These are phyloP conservation scores for Nematolebias whitei DNA, from an alignment of 2,113 vertebrate species.

Conservation along the genomic window DNA sequence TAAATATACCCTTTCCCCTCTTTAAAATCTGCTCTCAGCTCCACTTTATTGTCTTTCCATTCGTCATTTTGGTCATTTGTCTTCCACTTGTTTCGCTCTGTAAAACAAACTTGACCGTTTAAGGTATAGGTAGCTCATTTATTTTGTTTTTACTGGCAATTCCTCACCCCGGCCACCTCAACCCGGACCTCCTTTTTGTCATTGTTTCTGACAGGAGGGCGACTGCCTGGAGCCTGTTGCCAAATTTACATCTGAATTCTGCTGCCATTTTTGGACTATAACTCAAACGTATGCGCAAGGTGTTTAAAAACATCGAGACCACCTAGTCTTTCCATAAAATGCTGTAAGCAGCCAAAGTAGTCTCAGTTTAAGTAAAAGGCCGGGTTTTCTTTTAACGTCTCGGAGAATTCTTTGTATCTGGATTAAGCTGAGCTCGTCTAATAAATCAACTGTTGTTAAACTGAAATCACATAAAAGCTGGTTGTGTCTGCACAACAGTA, in stretches of 20 bases:
- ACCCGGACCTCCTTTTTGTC: conserved; percentile 2
- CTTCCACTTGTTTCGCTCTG: conserved; percentile 2
- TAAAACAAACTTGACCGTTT: neutral
- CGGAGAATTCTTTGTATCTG: neutral
- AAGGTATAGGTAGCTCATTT: conserved; percentile 7
- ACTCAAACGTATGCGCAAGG: conserved; percentile 38
- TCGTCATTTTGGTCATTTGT: conserved; percentile 2
- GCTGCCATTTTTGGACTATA: conserved; percentile 32
- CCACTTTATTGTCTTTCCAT: neutral
- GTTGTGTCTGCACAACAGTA: conserved; percentile 17
- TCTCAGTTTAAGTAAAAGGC: conserved; percentile 6
- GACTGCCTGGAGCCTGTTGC: conserved; percentile 3
- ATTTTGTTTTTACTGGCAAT: conserved; percentile 15
- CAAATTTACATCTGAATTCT: conserved; percentile 28
- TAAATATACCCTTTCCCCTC: conserved; percentile 42
- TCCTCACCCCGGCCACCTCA: neutral
- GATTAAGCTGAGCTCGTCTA: conserved; percentile 2
- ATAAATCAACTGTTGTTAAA: conserved; percentile 19
- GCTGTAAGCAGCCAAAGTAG: neutral
- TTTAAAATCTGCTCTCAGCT: conserved; percentile 7
- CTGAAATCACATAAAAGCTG: conserved; percentile 19
- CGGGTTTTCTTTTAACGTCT: conserved; percentile 22
- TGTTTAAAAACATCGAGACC: conserved; percentile 37
- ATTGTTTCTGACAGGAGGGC: conserved; percentile 1
- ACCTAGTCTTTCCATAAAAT: conserved; percentile 20